Base-by-base conservation (phyloP, 2,797 vertebrate genomes). In the Eutrigla gurnardus region DNA sequence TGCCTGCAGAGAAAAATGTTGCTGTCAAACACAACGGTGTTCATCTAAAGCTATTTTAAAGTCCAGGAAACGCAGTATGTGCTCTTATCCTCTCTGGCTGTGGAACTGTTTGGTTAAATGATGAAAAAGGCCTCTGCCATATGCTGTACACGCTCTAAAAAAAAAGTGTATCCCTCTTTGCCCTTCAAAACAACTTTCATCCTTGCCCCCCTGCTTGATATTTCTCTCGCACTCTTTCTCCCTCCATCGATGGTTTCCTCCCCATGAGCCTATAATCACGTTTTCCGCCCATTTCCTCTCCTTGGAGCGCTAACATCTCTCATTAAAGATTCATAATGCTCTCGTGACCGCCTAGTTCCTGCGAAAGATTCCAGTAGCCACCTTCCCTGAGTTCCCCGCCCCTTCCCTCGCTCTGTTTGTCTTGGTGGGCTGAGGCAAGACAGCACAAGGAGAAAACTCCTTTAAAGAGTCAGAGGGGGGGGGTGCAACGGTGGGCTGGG, bases 321-420 rank as follows among this genome's bases (percentile, higher is more conserved):
- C 83, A 91, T 94, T 91, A 93, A 93, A 92, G 70, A 93, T 93
- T 94, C 85, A 92, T 87, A 78, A 76, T 15, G 50, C 87, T 88
- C 78, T 77, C 78, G 84, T 88, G 89, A 88, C 88, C 64, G 66
- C 78, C 9, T 73, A 89, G 61, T 88, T 84, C 25, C 58, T 75
- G 77, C 43, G 4, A 84, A 83, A 84, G 85, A 88, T 83, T 88
- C 75, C 77, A 76, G 80, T 60, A 70, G 71, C 84, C 77, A 80
- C 81, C 84, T 85, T 71, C 53, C 42, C 70, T 69, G 49, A 62
- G 52, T 78, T 77, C 70, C 61, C 80, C 64, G 75, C 60, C 71
- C 64, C 49, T 83, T 76, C 36, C 65, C 40, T 81, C 32, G 10
- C 43, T 60, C 50, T 80, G 88, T 90, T 86, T 84, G 83, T 84